Evolutionary conservation across 2,888 invertebrate genomes (phyloP).

Genomic region (Diadegma fenestrale): DNA sequence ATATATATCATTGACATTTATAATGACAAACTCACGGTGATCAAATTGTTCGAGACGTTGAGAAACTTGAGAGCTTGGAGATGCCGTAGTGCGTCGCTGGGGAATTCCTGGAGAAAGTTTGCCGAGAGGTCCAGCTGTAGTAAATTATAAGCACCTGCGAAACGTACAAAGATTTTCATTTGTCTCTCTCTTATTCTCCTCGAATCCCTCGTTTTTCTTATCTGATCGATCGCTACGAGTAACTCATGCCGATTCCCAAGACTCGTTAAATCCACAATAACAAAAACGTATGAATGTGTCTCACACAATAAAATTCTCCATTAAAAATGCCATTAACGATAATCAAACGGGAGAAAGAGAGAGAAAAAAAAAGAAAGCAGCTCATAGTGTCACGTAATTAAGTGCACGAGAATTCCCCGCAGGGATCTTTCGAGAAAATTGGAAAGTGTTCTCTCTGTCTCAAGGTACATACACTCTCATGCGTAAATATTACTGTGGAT

Average conservation of each 20-base stretch:
- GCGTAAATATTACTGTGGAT: conserved; percentile 18
- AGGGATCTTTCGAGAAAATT: conserved; percentile 62
- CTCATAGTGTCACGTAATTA: conserved; percentile 58
- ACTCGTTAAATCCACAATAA: conserved; percentile 7
- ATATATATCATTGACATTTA: not conserved
- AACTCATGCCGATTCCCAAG: not conserved
- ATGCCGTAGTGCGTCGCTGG: conserved; percentile 91
- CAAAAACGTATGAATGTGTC: not conserved
- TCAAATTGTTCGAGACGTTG: conserved; percentile 94
- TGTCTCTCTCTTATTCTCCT: not conserved
- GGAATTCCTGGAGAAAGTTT: conserved; percentile 94
- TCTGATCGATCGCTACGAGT: not conserved
- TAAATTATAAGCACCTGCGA: conserved; percentile 89
- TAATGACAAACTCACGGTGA: conserved; percentile 87
- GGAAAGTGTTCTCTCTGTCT: conserved; percentile 52
- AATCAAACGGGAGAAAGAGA: conserved; percentile 10
- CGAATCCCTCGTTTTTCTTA: conserved; percentile 4
- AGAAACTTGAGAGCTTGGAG: conserved; percentile 90
- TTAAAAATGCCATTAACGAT: conserved; percentile 27
- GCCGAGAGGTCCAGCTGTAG: conserved; percentile 93
- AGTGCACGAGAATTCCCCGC: conserved; percentile 35
- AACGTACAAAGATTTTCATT: conserved; percentile 32
- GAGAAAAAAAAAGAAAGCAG: conserved; percentile 56
- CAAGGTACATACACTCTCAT: conserved; percentile 31
- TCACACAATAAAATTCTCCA: not conserved